Base-by-base conservation (phyloP, 30 jellyfish, hydroid and myxozoan species). In the Mastigias papua region DNA sequence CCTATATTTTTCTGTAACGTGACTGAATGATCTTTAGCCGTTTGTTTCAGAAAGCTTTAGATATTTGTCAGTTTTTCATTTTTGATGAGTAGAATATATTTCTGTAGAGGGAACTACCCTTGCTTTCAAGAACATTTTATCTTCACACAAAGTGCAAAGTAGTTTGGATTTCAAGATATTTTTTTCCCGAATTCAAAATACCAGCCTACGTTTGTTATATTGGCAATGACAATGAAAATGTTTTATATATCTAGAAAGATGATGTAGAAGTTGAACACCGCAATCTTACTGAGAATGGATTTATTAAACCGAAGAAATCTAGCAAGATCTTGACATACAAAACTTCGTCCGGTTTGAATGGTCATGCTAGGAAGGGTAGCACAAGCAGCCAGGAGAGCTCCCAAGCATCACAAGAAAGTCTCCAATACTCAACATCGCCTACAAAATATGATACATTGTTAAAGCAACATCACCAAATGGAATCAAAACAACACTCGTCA, bases 351-450 rank as follows among this genome's bases (percentile, higher is more conserved):
- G 88, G 69, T 8, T 31, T 49, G 34, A 85, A 75, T 73, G 94
- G 94, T 9, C 87, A 74, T 75, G 76, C 57, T 0, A 35, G 94
- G 4, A 62, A 78, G 62, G 76, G 85, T 34, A 85, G 94, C 46
- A 50, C 69, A 26, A 85, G 94, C 49, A 85, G 94, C 64, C 94
- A 72, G 62, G 94, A 85, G 27, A 77, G 94, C 31, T 85, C 94
- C 15, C 94, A 85, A 51, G 67, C 88, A n/a, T 85, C 94, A 23
- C 94, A 85, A 65, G 94, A 85, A 34, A 85, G 94, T 34, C 19
- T 85, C 25, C 73, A 75, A 32, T 82, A 82, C 69, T 65, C 94
- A 28, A 34, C 87, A 9, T 25, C 88, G 16, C 87, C 94, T 0
- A 61, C 83, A 21, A 70, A 69, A 35, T 54, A 63, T 35, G 94